Conservation (phyloP, 2,888 invertebrate species). For the Macrosoma leucophasiata region DNA sequence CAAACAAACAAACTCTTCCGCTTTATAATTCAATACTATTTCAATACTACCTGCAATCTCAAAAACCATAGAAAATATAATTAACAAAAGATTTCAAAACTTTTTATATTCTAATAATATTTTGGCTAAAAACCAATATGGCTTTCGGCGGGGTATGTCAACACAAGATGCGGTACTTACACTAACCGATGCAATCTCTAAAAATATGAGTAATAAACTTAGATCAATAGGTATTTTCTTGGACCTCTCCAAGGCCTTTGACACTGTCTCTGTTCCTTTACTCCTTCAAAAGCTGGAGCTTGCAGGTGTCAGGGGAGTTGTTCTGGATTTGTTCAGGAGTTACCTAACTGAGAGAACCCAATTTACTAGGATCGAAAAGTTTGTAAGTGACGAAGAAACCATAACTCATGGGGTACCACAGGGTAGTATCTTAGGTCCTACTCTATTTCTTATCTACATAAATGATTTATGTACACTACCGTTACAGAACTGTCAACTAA, state of each 20-base stretch:
- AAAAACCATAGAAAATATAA: constrained; percentile 15
- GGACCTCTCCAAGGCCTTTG: constrained; percentile 19
- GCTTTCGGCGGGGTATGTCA: constrained; percentile 12
- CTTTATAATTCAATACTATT: too few species aligned
- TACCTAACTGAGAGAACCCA: not conserved
- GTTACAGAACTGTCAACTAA: constrained; percentile 1
- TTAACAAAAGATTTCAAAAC: constrained; percentile 11
- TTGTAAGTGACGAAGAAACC: not conserved
- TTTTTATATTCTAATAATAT: constrained; percentile 14
- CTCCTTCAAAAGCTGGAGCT: constrained; percentile 11
- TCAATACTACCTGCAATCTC: constrained; percentile 15
- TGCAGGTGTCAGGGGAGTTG: constrained; percentile 10
- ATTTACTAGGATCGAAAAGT: too few species aligned
- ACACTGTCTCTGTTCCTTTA: constrained; percentile 16
- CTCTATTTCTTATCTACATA: constrained; percentile 11
- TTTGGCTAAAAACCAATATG: constrained; percentile 18
- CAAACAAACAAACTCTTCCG: too few species aligned
- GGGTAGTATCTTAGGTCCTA: constrained; percentile 11
- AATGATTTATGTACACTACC: constrained; percentile 3
- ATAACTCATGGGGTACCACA: constrained; percentile 6
- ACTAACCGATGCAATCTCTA: constrained; percentile 7
- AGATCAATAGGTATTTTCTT: constrained; percentile 18
- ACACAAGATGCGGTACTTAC: constrained; percentile 14
- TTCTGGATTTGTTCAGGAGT: constrained; percentile 2
- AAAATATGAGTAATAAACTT: constrained; percentile 9